Evolutionary conservation across 2,888 invertebrate genomes (phyloP).

Genomic region (Agrochola litura): DNA sequence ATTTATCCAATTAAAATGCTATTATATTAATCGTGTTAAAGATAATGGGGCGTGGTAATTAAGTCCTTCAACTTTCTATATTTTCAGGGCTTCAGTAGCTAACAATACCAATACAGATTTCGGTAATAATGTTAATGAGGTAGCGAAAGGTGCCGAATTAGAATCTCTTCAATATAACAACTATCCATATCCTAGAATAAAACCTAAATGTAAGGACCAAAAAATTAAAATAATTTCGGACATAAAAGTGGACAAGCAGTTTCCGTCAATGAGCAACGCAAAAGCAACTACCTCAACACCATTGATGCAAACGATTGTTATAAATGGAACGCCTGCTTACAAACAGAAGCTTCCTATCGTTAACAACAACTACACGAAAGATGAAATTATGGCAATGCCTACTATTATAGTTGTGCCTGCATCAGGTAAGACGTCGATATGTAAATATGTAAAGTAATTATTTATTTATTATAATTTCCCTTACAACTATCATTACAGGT

Average conservation of each 20-base stretch:
- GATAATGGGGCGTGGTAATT: neutral
- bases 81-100: slow-evolving; percentile 70
- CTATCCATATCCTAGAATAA: slow-evolving; percentile 59
- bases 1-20: slow-evolving; percentile 7
- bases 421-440: slow-evolving; percentile 75
- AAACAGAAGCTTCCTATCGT: slow-evolving; percentile 69
- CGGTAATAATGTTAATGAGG: slow-evolving; percentile 42
- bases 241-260: slow-evolving; percentile 81
- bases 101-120: slow-evolving; percentile 67
- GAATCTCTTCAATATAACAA: slow-evolving; percentile 60
- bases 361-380: slow-evolving; percentile 78
- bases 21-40: neutral
- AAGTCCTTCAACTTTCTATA: slow-evolving; percentile 22
- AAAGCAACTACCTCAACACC: slow-evolving; percentile 79
- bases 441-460: neutral
- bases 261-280: slow-evolving; percentile 68
- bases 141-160: slow-evolving; percentile 58
- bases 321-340: slow-evolving; percentile 85
- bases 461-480: too few relatives aligned
- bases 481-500: too few relatives aligned
- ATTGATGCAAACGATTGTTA: slow-evolving; percentile 81
- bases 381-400: slow-evolving; percentile 90
- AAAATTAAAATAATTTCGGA: slow-evolving; percentile 86
- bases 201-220: slow-evolving; percentile 73
- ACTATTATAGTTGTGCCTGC: slow-evolving; percentile 85